These are phyloP conservation scores for Cataglyphis altisquamis DNA, from an alignment of 2,888 invertebrate genomes.

Conservation along the genomic window DNA sequence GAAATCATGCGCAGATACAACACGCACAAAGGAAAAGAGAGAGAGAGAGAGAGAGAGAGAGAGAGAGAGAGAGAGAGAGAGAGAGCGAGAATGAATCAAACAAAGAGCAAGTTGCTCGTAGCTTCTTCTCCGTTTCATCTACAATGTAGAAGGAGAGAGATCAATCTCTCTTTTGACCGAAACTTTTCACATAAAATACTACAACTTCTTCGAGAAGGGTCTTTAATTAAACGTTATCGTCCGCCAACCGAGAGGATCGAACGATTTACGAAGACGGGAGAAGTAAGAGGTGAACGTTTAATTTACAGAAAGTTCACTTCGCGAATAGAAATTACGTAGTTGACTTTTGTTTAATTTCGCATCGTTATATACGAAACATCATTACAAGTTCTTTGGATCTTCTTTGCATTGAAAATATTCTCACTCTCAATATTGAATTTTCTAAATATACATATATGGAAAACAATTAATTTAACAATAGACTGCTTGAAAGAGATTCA, in stretches of 20 bases:
- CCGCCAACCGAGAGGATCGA: conserved; percentile 29
- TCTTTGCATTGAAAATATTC: background rate
- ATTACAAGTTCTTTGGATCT: background rate
- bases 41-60: no score
- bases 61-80: background rate
- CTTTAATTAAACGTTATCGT: conserved; percentile 54
- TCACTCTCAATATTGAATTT: background rate
- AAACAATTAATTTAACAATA: background rate
- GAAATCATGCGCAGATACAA: conserved; percentile 1
- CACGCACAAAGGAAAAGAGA: no score
- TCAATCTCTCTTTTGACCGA: conserved; percentile 43
- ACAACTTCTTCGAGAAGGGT: conserved; percentile 45
- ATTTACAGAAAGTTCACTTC: conserved; percentile 35
- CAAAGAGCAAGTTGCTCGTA: conserved; percentile 22
- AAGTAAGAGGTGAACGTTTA: conserved; percentile 45
- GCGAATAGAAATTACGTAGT: conserved; percentile 34
- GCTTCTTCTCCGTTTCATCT: conserved; percentile 13
- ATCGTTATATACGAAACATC: conserved; percentile 18
- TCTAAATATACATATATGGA: background rate
- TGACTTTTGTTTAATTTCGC: conserved; percentile 25
- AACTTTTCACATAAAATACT: conserved; percentile 54
- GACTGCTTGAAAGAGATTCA: background rate
- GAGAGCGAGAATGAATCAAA: background rate
- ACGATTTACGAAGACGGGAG: conserved; percentile 35
- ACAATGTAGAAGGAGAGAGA: conserved; percentile 7